These are phyloP conservation scores for Rallus limicola DNA, from an alignment of 2,113 vertebrate genomes.

Conservation along the genomic window DNA sequence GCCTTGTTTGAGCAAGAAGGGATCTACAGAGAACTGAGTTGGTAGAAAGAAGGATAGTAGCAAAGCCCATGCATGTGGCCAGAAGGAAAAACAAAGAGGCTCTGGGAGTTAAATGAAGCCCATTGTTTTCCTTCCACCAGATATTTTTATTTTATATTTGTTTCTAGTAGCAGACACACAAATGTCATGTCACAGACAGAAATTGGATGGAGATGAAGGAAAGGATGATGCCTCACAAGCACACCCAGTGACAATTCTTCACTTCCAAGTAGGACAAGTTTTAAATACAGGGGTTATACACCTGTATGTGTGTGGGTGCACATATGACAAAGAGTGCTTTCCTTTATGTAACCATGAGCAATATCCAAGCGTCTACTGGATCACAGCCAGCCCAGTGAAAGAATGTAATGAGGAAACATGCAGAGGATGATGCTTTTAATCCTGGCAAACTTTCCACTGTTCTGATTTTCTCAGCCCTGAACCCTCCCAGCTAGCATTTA, in stretches of 20 bases:
- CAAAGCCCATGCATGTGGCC: neutral
- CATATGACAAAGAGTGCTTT: conserved; percentile 8
- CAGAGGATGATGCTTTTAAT: conserved; percentile 20
- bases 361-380: neutral
- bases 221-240: neutral
- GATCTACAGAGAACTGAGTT: neutral
- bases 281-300: neutral
- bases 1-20: neutral
- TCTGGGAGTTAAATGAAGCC: neutral
- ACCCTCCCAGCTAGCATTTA: conserved; percentile 1
- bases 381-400: neutral
- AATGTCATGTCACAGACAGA: neutral
- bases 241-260: neutral
- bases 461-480: conserved; percentile 36
- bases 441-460: neutral
- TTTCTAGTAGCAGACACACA: neutral
- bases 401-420: neutral
- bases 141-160: neutral
- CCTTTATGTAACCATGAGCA: neutral
- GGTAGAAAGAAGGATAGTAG: neutral
- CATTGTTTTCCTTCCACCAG: conserved; percentile 20
- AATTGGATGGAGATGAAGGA: conserved; percentile 25
- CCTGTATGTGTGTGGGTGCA: neutral
- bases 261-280: neutral
- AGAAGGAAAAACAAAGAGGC: conserved; percentile 24